phyloP scores from a whole-genome alignment of 1,140 invertebrate species.

The Ceratina japonica region DNA sequence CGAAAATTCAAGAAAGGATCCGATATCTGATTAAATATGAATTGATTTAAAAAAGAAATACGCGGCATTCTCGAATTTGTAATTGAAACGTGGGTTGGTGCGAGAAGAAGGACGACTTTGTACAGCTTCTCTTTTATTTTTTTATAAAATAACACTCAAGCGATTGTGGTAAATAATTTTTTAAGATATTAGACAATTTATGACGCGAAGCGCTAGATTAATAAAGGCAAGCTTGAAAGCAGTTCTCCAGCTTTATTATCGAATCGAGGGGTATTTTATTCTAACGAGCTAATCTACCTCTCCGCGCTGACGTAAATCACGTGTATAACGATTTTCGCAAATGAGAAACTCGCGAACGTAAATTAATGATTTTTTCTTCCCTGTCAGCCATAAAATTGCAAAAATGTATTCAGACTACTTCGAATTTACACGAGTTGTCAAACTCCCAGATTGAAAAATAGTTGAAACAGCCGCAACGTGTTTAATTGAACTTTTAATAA shows the following conservation, averaged over 20 bases:
- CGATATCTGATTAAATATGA: conserved; percentile 24
- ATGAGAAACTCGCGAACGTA: background rate
- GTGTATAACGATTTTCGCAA: background rate
- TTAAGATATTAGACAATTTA: too few relatives aligned
- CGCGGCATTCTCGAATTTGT: background rate
- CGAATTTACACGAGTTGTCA: background rate
- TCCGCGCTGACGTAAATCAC: background rate
- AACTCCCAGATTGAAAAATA: background rate
- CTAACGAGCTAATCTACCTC: background rate
- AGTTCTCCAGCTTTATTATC: background rate
- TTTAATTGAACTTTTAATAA: conserved; percentile 7
- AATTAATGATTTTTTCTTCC: background rate
- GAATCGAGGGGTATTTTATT: conserved; percentile 5
- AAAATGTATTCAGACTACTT: background rate
- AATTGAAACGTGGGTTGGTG: background rate
- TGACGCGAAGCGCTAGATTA: background rate
- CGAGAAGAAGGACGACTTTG: background rate
- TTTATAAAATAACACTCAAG: too few relatives aligned
- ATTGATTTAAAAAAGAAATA: conserved; percentile 13
- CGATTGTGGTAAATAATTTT: background rate
- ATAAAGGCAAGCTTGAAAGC: background rate
- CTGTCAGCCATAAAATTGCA: background rate
- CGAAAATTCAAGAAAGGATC: background rate
- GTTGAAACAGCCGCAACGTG: background rate
- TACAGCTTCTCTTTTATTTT: too few relatives aligned